A percentile compares a stretch with the other conserved stretches of the same genome.
Conservation (phyloP, 2,113 vertebrate species). For the Halcyon malimbica region DNA sequence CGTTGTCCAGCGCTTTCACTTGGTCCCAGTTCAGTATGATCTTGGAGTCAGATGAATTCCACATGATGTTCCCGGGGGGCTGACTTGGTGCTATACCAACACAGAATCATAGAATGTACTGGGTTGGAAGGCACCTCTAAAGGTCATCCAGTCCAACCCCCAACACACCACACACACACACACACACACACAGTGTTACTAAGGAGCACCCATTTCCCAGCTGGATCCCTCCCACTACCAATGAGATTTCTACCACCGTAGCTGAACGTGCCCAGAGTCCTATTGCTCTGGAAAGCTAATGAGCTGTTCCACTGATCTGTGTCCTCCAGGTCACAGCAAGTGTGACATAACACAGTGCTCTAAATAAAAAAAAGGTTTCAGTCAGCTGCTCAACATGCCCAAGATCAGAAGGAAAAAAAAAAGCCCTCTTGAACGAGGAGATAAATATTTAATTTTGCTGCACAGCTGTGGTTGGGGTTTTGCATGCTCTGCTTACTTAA, state of each 20-base stretch:
- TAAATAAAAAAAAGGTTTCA: constrained; percentile 50
- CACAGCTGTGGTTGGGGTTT: constrained; percentile 5
- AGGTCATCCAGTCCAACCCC: no score
- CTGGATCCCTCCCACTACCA: background rate
- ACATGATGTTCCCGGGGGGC: constrained; percentile 92
- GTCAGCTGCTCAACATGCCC: constrained; percentile 31
- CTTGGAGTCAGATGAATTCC: constrained; percentile 96
- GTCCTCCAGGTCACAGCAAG: constrained; percentile 50
- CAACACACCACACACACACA: background rate
- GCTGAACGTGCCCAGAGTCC: background rate
- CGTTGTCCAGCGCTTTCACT: constrained; percentile 95
- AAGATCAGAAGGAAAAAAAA: constrained; percentile 36
- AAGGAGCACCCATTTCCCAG: background rate
- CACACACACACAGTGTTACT: background rate
- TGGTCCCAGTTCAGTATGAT: constrained; percentile 98
- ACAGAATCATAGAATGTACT: no score
- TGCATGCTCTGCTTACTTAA: constrained; percentile 32
- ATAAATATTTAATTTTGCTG: constrained; percentile 68
- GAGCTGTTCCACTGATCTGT: constrained; percentile 34
- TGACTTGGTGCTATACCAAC: constrained; percentile 89
- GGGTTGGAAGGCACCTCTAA: no score
- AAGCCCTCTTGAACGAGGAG: constrained; percentile 15
- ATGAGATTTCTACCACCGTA: background rate
- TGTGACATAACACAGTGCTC: constrained; percentile 27
- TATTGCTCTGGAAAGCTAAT: constrained; percentile 21